Evolutionary conservation across 2,888 invertebrate species (phyloP), one percentile per base, ranked within the genome.

Genomic region (Encarsia formosa): DNA sequence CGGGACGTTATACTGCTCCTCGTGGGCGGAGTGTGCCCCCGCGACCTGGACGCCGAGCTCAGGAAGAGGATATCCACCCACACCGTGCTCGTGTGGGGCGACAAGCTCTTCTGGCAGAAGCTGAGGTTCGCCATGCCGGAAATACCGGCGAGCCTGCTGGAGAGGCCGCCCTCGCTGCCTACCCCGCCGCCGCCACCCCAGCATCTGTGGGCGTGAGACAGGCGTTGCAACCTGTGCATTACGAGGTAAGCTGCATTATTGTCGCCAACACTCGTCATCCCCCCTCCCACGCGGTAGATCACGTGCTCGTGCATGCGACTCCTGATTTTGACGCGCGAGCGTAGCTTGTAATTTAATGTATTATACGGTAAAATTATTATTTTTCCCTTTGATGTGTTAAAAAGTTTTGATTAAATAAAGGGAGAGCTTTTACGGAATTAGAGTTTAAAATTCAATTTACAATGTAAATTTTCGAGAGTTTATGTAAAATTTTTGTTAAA

Each of bases 61-160:
- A 82, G 91, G 63, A 83, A 91, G 70, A 92, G 92, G 76, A 81
- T 96, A 68, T 87, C 93, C 68, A 88, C 91, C 56, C 91, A 91
- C 77, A 91, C 91, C 65, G 88, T 91, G 74, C 86, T 97, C 70
- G 89, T 91, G 74, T 92, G 91, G 88, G 91, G 91, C 59, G 95
- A 97, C 76, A 87, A 90, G 72, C 86, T 91, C 71, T 97, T 97
- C 79, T 97, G 97, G 97, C 92, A 94, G 71, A 95, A 96, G 77
- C 78, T 97, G 59, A 85, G 89, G 70, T 91, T 91, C 70, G 89
- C 92, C 49, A 85, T 95, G 84, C 94, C 94, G 54, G 89, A 90
- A 75, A 67, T 72, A 32, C 67, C 69, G 47, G 68, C 39, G 38
- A 69, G 70, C 26, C 61, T 72, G 38, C 73, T 73, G 57, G 65